phyloP scores from a whole-genome alignment of 2,797 vertebrate species.

The Argentina silus region DNA sequence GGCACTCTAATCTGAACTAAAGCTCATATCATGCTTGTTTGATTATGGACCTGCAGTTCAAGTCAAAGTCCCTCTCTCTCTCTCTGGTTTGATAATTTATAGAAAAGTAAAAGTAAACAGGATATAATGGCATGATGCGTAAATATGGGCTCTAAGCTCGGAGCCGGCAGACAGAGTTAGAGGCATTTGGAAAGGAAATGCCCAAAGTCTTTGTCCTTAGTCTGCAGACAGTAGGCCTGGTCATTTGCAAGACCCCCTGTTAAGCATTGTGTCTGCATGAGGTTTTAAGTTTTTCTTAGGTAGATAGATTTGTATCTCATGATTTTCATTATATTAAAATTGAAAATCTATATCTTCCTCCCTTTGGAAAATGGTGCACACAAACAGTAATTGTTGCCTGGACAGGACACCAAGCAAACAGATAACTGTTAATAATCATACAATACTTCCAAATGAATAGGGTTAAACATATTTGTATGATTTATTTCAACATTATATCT shows the following conservation, averaged over 20 bases:
- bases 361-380: not conserved
- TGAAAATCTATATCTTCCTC: not conserved
- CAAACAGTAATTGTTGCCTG: not conserved
- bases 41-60: constrained; percentile 23
- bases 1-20: constrained; percentile 33
- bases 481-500: constrained; percentile 64
- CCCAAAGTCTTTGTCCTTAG: not conserved
- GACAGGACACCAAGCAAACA: constrained; percentile 6
- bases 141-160: constrained; percentile 18
- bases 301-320: not conserved
- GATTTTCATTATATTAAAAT: not conserved
- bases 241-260: not conserved
- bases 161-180: constrained; percentile 13
- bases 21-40: constrained; percentile 18
- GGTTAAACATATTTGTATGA: constrained; percentile 10
- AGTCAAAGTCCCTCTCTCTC: not conserved
- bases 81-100: constrained; percentile 9
- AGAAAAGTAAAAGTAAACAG: constrained; percentile 10
- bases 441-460: not conserved
- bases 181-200: constrained; percentile 24
- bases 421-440: constrained; percentile 17
- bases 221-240: not conserved
- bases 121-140: constrained; percentile 9
- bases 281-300: not conserved
- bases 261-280: not conserved